These are phyloP conservation scores for Oncorhynchus masou DNA, from an alignment of 2,113 vertebrate species.

Conservation along the genomic window DNA sequence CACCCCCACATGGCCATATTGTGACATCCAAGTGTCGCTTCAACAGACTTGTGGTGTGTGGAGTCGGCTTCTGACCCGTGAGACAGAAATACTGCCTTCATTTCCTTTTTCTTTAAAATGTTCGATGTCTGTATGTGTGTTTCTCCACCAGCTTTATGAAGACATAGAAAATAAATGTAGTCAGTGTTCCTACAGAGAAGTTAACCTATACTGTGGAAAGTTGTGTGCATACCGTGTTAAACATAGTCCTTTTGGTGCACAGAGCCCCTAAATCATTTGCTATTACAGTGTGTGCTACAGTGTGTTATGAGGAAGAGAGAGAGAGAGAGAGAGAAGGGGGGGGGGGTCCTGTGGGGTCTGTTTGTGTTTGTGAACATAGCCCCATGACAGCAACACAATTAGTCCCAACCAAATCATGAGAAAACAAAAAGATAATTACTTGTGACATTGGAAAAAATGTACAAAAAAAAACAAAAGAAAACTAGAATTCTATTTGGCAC, in stretches of 20 bases:
- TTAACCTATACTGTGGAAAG: background rate
- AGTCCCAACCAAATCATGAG: no score
- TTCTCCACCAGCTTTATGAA: background rate
- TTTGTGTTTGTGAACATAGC: no score
- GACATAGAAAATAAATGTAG: background rate
- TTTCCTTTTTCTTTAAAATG: background rate
- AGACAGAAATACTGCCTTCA: background rate
- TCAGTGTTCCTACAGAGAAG: background rate
- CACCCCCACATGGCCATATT: constrained; percentile 21
- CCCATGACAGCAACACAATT: no score
- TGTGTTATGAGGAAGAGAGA: background rate
- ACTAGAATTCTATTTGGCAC: no score
- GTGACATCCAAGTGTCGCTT: constrained; percentile 45
- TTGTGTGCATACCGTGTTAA: background rate
- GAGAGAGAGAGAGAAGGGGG: background rate
- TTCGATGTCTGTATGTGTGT: background rate
- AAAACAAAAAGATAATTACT: no score
- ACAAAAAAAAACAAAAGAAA: no score
- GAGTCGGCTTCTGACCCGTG: background rate
- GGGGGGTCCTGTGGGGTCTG: no score
- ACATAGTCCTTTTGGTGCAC: background rate
- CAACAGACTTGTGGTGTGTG: constrained; percentile 7
- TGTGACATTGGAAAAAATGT: no score
- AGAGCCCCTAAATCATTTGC: background rate
- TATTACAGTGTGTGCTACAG: background rate